Base-by-base conservation (phyloP, 1,140 invertebrate species). In the Lordiphosa clarofinis region DNA sequence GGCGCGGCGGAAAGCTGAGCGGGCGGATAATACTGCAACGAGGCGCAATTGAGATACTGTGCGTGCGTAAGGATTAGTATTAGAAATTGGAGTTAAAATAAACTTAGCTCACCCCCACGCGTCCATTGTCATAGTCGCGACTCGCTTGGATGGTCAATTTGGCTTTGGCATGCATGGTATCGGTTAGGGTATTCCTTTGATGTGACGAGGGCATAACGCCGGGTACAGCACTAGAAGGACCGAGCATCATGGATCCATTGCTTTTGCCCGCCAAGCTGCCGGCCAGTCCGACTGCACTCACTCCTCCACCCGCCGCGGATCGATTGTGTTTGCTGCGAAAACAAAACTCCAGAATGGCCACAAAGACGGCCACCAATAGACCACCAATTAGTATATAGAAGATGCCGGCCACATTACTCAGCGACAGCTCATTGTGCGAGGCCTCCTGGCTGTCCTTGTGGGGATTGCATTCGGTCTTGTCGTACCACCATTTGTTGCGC, bases 361-460 rank as follows among this genome's bases (percentile, higher is more conserved):
- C 95, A 1, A 94, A 91, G 72, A 99, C 93, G 4, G 97, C 96
- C 9, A 98, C 89, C 3, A 96, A 92, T 31, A 99, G 92, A 49
- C 95, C 98, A 28, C 95, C 96, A 82, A 99, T 97, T 11, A 99
- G 91, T 86, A 99, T 99, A 91, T 99, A 99, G 91, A 99, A 99
- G 87, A 99, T 97, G 9, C 98, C 98, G 10, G 98, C 98, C 2
- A 99, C 97, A 91, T 99, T 99, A 87, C 96, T 97, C 33, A 99
- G 90, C 36, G 97, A 97, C 67, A 99, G 91, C 71, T 98, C 96
- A 88, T 95, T 97, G 68, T 96, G 93, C 12, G 94, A 92, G 3
- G 94, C 92, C 73, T 92, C 91, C 88, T 92, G 92, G 87, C 94
- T 94, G 78, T 94, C 93, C 36, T 91, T 89, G 75, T 92, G 92